Evolutionary conservation across 2,113 vertebrate genomes (phyloP).

Genomic region (Callipepla squamata): DNA sequence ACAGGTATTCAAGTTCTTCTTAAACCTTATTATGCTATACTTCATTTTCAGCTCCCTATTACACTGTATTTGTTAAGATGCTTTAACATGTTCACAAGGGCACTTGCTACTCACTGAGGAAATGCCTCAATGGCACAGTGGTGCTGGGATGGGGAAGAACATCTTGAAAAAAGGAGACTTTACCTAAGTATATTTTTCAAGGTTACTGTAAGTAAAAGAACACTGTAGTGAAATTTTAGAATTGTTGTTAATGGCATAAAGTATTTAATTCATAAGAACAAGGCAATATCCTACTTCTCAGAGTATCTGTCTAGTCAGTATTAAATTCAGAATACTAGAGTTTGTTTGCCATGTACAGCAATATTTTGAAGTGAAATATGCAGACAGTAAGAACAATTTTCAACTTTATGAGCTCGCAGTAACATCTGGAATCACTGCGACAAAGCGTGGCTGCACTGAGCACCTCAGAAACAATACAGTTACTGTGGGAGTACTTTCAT

Average conservation of each 20-base stretch:
- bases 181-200: neutral
- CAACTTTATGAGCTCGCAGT: neutral
- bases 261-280: neutral
- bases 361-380: neutral
- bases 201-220: neutral
- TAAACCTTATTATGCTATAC: neutral
- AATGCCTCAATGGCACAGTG: neutral
- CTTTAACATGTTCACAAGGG: fast-evolving
- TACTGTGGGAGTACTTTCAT: neutral
- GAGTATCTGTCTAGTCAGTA: neutral
- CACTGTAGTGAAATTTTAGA: neutral
- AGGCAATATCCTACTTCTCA: neutral
- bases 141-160: neutral
- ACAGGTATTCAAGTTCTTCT: neutral
- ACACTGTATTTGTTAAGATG: neutral
- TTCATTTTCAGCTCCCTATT: neutral
- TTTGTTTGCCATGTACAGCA: neutral
- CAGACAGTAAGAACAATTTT: neutral
- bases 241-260: neutral
- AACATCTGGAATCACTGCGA: neutral
- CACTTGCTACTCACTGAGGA: neutral
- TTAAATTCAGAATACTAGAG: neutral
- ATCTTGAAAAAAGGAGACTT: neutral
- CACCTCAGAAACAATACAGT: neutral
- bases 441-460: neutral